These are phyloP conservation scores for Amaurobius ferox DNA, from an alignment of 2,888 invertebrate genomes.

Conservation along the genomic window DNA sequence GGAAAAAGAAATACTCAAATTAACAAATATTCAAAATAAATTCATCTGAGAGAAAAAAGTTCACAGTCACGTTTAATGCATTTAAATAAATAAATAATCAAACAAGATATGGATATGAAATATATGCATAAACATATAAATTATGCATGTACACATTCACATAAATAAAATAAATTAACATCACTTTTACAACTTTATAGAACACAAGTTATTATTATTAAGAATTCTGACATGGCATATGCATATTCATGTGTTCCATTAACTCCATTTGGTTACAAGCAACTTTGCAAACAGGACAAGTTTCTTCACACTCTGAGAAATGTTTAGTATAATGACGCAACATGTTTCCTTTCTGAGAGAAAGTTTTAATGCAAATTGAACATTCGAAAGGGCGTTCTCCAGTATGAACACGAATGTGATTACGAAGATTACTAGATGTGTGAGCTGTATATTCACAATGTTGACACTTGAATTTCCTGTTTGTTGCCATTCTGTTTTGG, in stretches of 20 bases:
- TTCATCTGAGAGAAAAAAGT: too few species aligned
- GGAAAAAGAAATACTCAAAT: too few species aligned
- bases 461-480: background rate
- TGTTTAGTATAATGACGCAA: slow-evolving; percentile 16
- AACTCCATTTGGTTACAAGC: background rate
- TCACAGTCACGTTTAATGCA: too few species aligned
- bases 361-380: slow-evolving; percentile 12
- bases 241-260: slow-evolving; percentile 16
- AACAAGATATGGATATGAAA: too few species aligned
- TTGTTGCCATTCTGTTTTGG: background rate
- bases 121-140: too few species aligned
- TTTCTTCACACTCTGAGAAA: background rate
- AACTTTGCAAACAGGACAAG: slow-evolving; percentile 25
- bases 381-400: slow-evolving; percentile 32
- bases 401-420: slow-evolving; percentile 24
- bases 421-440: slow-evolving; percentile 1
- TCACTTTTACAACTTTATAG: too few species aligned
- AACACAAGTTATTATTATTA: background rate
- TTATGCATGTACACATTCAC: too few species aligned
- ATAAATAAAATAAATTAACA: too few species aligned
- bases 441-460: slow-evolving; percentile 18
- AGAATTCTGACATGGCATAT: background rate
- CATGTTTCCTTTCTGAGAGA: slow-evolving; percentile 30
- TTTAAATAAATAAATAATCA: too few species aligned
- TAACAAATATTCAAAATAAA: too few species aligned